Percentiles rank a stretch among this genome's conserved stretches.
phyloP scores from a whole-genome alignment of 1,140 invertebrate species.

The Dysdera silvatica region DNA sequence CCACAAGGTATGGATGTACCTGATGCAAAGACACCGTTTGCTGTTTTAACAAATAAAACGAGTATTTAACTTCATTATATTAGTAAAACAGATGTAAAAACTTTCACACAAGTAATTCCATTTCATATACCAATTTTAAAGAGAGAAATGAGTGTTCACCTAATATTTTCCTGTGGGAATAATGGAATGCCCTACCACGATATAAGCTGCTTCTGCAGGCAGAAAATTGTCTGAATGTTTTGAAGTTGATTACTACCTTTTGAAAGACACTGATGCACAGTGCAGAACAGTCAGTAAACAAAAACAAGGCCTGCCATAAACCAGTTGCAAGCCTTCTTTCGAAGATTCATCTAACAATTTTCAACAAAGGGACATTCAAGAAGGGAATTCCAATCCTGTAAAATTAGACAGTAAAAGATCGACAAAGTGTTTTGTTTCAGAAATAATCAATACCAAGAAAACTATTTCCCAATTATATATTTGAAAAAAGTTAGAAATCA shows the following conservation, averaged over 20 bases:
- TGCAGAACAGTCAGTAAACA: too few relatives aligned
- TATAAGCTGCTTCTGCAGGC: neutral
- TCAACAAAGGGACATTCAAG: too few relatives aligned
- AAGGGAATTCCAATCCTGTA: neutral
- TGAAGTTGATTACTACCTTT: too few relatives aligned
- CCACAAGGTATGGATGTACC: neutral
- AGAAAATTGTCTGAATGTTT: too few relatives aligned
- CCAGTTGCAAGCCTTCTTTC: too few relatives aligned
- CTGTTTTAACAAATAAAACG: neutral
- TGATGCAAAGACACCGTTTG: neutral
- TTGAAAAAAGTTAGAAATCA: neutral
- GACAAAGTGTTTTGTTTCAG: neutral
- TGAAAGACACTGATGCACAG: too few relatives aligned
- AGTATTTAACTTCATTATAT: neutral
- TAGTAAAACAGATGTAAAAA: too few relatives aligned
- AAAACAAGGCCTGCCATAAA: too few relatives aligned
- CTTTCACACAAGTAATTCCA: neutral
- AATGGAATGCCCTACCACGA: neutral
- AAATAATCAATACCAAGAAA: neutral
- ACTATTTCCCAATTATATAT: neutral
- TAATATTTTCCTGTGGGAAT: neutral
- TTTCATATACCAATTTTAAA: neutral
- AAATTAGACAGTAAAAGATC: neutral
- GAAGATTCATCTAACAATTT: too few relatives aligned
- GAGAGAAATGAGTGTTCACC: neutral